A percentile compares a stretch with the other conserved stretches of the same genome.
Evolutionary conservation across 2,888 invertebrate genomes (phyloP).

Genomic region (Aphelenchoides bicaudatus): DNA sequence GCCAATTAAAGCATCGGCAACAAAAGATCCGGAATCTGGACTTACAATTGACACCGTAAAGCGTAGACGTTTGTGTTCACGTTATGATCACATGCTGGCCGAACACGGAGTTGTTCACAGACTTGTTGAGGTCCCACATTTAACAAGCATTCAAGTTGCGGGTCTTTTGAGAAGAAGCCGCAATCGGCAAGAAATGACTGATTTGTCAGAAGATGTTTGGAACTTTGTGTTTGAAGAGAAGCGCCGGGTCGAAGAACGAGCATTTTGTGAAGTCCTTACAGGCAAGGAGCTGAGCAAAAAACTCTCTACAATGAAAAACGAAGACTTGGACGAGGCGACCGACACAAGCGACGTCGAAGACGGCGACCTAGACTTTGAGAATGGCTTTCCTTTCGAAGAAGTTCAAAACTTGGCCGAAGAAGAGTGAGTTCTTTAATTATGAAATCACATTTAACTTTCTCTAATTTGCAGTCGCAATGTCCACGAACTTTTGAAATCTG

Average conservation of each 20-base stretch:
- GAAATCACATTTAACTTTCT: no score
- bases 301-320: not conserved
- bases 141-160: conserved; percentile 15
- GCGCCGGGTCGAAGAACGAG: conserved; percentile 10
- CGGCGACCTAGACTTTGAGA: conserved; percentile 9
- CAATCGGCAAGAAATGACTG: conserved; percentile 1
- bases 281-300: conserved; percentile 8
- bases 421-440: conserved; percentile 3
- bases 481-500: not conserved
- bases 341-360: conserved; percentile 10
- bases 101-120: not conserved
- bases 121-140: conserved; percentile 10
- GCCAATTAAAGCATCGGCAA: not conserved
- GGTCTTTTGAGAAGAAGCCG: conserved; percentile 14
- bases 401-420: not conserved
- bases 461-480: no score
- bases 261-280: not conserved
- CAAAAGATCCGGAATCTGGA: conserved; percentile 15
- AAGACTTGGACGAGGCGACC: conserved; percentile 7
- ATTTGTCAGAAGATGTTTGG: conserved; percentile 15
- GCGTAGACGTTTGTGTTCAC: not conserved
- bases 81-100: conserved; percentile 11
- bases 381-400: not conserved
- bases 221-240: conserved; percentile 12
- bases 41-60: conserved; percentile 19